phyloP scores from a whole-genome alignment of 2,797 vertebrate species.

The Oceanodroma leucorhoa region DNA sequence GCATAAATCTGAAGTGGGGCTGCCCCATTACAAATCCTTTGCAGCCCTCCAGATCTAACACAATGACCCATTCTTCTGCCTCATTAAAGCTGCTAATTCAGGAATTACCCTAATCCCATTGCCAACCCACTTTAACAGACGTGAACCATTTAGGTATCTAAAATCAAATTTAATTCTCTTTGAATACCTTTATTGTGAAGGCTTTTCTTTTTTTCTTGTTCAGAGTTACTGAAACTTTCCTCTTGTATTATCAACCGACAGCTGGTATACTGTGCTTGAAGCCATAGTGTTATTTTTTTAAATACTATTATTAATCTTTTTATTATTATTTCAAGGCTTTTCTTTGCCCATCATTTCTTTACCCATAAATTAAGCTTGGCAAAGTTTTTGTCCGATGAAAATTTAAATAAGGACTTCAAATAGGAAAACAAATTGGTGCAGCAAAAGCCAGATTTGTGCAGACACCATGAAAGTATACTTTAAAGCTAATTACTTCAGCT shows the following conservation, averaged over 20 bases:
- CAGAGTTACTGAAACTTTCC: not conserved
- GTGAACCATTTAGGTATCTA: not conserved
- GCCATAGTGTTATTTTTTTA: not conserved
- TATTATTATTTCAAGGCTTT: conserved; percentile 16
- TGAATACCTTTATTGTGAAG: not conserved
- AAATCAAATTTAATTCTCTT: not conserved
- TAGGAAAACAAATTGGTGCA: not conserved
- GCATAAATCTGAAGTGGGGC: not conserved
- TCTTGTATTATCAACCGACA: not conserved
- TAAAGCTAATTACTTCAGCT: not conserved
- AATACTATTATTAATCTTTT: not conserved
- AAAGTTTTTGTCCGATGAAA: not conserved
- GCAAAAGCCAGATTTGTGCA: not conserved
- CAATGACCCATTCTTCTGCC: not conserved
- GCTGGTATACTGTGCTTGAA: not conserved
- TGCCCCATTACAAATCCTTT: not conserved
- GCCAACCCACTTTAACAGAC: not conserved
- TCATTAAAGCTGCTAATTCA: not conserved
- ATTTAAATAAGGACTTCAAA: not conserved
- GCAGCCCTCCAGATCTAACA: not conserved
- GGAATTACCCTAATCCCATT: not conserved
- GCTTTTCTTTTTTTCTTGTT: not conserved
- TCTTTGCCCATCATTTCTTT: not conserved
- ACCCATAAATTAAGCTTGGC: not conserved
- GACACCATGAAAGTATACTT: not conserved